phyloP scores from a whole-genome alignment of 1,140 invertebrate species.

The Drosophila triauraria region DNA sequence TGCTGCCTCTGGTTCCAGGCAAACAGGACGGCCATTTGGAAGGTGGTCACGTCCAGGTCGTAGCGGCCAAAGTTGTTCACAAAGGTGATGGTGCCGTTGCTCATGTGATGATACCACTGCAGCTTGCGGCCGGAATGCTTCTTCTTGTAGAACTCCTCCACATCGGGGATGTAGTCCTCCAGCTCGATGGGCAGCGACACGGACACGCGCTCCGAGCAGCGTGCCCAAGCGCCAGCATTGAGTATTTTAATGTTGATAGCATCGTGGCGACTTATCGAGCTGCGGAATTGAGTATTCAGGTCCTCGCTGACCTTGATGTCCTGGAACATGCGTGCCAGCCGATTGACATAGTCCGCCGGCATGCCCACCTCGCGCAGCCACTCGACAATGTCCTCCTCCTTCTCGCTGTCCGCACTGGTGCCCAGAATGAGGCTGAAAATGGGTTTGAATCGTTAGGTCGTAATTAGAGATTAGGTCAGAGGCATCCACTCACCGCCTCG shows the following conservation, averaged over 20 bases:
- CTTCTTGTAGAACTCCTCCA: constrained; percentile 97
- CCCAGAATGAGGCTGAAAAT: constrained; percentile 92
- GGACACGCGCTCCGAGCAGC: constrained; percentile 96
- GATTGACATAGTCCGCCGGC: constrained; percentile 99
- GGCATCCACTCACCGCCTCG: constrained; percentile 90
- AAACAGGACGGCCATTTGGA: constrained; percentile 99
- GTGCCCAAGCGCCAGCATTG: constrained; percentile 99
- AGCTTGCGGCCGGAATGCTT: constrained; percentile 99
- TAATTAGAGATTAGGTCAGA: no score
- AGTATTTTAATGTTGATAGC: constrained; percentile 97
- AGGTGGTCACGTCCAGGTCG: constrained; percentile 99
- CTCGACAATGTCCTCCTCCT: constrained; percentile 99
- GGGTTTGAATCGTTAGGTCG: not conserved
- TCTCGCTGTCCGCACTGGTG: constrained; percentile 99
- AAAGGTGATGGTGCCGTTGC: constrained; percentile 99
- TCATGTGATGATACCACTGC: constrained; percentile 99
- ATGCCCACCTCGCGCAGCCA: constrained; percentile 98
- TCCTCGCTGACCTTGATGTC: constrained; percentile 99
- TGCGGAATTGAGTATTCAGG: constrained; percentile 97
- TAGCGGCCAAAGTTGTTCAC: constrained; percentile 96
- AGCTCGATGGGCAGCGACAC: constrained; percentile 98
- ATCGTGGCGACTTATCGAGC: constrained; percentile 88
- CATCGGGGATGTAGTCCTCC: constrained; percentile 99
- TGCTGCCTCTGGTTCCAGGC: constrained; percentile 98
- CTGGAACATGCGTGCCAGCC: constrained; percentile 98